phyloP scores from a whole-genome alignment of 1,140 invertebrate genomes.

The Euwallacea similis region DNA sequence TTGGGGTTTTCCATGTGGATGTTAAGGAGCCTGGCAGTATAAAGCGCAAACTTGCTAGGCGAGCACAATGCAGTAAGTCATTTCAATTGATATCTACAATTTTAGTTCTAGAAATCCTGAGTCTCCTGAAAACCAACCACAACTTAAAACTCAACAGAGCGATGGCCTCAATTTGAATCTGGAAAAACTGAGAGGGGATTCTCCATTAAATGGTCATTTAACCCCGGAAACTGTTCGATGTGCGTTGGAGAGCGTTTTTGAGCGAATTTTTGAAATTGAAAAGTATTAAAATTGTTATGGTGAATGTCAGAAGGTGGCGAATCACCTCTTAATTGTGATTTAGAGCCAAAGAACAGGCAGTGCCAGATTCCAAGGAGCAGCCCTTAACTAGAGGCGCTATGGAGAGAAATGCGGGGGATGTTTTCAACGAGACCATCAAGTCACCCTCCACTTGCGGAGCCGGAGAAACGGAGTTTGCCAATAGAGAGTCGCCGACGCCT shows the following conservation, averaged over 20 bases:
- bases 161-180: slow-evolving; percentile 9
- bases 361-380: not conserved
- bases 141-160: not conserved
- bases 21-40: too few species aligned
- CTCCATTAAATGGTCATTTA: slow-evolving; percentile 10
- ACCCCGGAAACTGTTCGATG: slow-evolving; percentile 32
- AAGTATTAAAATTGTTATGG: not conserved
- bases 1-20: too few species aligned
- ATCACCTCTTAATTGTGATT: too few species aligned
- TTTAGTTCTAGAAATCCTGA: too few species aligned
- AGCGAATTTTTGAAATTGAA: slow-evolving; percentile 24
- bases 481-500: too few species aligned
- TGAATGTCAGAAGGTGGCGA: too few species aligned
- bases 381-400: slow-evolving; percentile 5
- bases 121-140: too few species aligned
- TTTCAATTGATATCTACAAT: too few species aligned
- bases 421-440: slow-evolving; percentile 11
- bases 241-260: slow-evolving; percentile 26
- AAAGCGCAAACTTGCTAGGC: too few species aligned
- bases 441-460: slow-evolving; percentile 16
- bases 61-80: too few species aligned
- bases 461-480: slow-evolving; percentile 14
- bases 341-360: too few species aligned
- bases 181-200: not conserved
- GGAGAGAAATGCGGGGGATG: slow-evolving; percentile 25